Evolutionary conservation across 2,797 vertebrate genomes (phyloP).

Genomic region (Lepus oiostolus): DNA sequence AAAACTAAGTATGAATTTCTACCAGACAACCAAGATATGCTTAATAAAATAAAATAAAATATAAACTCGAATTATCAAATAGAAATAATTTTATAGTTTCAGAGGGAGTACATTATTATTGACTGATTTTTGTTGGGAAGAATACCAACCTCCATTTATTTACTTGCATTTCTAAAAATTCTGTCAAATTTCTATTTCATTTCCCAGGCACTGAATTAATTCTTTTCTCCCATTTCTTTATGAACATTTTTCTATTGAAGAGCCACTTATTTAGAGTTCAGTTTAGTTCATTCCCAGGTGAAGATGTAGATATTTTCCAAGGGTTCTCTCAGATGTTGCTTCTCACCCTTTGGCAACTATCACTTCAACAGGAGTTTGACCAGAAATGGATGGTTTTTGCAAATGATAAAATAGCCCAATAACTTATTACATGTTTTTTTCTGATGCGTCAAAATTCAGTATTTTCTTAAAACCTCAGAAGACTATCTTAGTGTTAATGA

Average conservation of each 20-base stretch:
- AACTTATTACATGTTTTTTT: background rate
- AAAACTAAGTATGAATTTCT: slow-evolving; percentile 62
- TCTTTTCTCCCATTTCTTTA: background rate
- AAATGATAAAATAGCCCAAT: slow-evolving; percentile 16
- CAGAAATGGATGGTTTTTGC: slow-evolving; percentile 6
- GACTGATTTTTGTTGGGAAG: background rate
- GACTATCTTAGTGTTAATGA: slow-evolving; percentile 17
- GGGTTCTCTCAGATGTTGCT: slow-evolving; percentile 36
- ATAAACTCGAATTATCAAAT: background rate
- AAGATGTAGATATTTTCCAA: slow-evolving; percentile 19
- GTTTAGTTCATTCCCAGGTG: slow-evolving; percentile 53
- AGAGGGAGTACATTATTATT: slow-evolving; percentile 1
- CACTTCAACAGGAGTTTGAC: slow-evolving; percentile 2
- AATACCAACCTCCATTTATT: background rate
- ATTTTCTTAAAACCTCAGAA: background rate
- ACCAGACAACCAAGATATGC: background rate
- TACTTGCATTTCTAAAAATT: slow-evolving; percentile 10
- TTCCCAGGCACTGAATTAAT: background rate
- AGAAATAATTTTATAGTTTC: slow-evolving; percentile 43
- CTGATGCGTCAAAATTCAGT: slow-evolving; percentile 32
- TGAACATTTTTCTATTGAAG: background rate
- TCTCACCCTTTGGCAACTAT: background rate
- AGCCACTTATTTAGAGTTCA: slow-evolving; percentile 22
- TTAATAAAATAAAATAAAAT: slow-evolving; percentile 62
- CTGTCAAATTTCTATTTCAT: background rate